Base-by-base conservation (phyloP, 2,797 vertebrate species). In the Halcyon leucocephala region DNA sequence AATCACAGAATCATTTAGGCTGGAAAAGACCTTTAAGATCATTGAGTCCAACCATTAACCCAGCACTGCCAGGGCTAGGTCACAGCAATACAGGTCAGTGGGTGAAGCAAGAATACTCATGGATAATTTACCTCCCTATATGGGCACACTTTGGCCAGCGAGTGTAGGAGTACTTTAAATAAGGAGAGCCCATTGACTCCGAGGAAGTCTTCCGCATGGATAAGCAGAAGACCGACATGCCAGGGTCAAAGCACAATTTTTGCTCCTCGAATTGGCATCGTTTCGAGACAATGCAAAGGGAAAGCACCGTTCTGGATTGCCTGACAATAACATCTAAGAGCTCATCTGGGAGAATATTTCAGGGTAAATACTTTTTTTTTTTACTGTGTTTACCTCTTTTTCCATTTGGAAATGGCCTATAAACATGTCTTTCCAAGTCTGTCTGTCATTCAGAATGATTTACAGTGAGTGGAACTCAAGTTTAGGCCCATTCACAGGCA, bases 401-500 rank as follows among this genome's bases (percentile, higher is more conserved):
- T 82, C 54, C 72, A 37, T 42, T 87, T 94, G 57, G 52, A 91
- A 95, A 90, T 86, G 77, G 49, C 86, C 73, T 61, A 67, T 61
- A 92, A 90, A 93, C 60, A 76, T 82, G 22, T 70, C 86, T 95
- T 96, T 86, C 54, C 70, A 85, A 91, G 74, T 21, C 80, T 82
- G 31, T 90, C 83, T 96, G 83, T 85, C 65, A 85, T 94, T 95
- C 78, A 78, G 84, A 89, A 82, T 93, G 76, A 95, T 87, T 90
- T 92, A 73, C 71, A 89, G 41, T 58, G 71, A 90, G 54, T 57
- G 83, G 90, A 95, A 86, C 24, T 87, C 61, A 80, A 93, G 67
- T 87, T 94, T 85, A 81, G 87, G 35, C 24, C 71, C 79, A 93
- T 94, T 95, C 69, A 95, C 55, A 88, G 61, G 42, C 77, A 93